Conservation (phyloP, 2,888 invertebrate genomes). For the Malthinus seriepunctatus region DNA sequence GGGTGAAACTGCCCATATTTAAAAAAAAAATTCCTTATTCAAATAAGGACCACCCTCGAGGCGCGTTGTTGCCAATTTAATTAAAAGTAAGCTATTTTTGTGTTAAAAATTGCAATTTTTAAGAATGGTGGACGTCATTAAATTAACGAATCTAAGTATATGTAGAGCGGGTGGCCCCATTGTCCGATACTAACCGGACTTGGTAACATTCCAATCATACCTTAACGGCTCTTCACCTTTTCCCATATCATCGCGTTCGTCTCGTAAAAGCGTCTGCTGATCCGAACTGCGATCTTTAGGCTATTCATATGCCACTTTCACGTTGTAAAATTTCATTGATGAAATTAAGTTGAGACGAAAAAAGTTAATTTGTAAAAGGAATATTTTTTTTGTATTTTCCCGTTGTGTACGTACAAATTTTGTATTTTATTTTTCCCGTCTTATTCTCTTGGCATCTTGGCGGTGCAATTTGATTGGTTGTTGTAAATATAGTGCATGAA, state of each 20-base stretch:
- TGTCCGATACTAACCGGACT: conserved; percentile 41
- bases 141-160: conserved; percentile 9
- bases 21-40: too few relatives aligned
- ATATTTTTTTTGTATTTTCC: background rate
- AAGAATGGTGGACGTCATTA: background rate
- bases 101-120: background rate
- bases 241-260: conserved; percentile 33
- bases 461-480: conserved; percentile 13
- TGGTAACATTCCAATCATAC: conserved; percentile 42
- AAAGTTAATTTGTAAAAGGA: background rate
- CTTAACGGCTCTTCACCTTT: conserved; percentile 44
- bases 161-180: conserved; percentile 39
- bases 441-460: too few relatives aligned
- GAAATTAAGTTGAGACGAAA: conserved; percentile 4
- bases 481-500: conserved; percentile 8
- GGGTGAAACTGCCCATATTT: too few relatives aligned
- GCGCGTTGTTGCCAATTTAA: too few relatives aligned
- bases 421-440: conserved; percentile 3
- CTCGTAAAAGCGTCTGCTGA: conserved; percentile 25
- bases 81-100: too few relatives aligned
- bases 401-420: background rate
- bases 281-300: conserved; percentile 13
- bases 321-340: conserved; percentile 17
- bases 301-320: conserved; percentile 20
- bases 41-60: too few relatives aligned